Evolutionary conservation across 2,797 vertebrate species (phyloP).

Genomic region (Pogonophryne albipinna): DNA sequence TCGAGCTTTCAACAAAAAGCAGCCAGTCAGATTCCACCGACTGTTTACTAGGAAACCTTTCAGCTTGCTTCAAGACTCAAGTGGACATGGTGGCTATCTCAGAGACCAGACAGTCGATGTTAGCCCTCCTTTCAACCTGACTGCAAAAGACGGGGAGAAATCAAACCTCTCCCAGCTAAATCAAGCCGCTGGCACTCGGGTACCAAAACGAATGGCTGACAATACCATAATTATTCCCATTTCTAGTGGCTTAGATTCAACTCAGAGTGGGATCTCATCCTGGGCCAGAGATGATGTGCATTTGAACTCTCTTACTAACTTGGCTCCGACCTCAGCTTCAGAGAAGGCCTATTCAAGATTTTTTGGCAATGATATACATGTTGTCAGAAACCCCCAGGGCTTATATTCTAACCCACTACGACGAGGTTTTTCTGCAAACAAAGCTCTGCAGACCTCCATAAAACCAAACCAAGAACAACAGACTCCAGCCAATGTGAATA

Average conservation of each 20-base stretch:
- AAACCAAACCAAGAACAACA: background rate
- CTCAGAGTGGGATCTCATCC: background rate
- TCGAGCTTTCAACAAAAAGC: background rate
- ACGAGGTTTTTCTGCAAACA: conserved; percentile 8
- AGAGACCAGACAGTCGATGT: background rate
- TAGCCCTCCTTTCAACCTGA: background rate
- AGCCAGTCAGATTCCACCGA: conserved; percentile 1
- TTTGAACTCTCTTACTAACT: conserved; percentile 7
- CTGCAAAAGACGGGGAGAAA: conserved; percentile 1
- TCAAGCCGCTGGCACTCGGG: background rate
- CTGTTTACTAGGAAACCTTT: conserved; percentile 2
- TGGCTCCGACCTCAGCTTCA: background rate
- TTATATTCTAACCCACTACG: conserved; percentile 11
- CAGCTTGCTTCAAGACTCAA: conserved; percentile 4
- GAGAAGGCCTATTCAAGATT: background rate
- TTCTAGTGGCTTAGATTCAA: background rate
- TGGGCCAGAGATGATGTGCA: background rate
- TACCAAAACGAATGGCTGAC: background rate
- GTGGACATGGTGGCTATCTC: background rate
- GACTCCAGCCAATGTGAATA: background rate
- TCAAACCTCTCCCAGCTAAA: background rate
- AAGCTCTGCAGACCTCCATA: background rate
- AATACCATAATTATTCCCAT: background rate
- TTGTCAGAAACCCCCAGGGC: background rate
- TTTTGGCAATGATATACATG: background rate